Evolutionary conservation across 2,797 vertebrate genomes (phyloP).

Genomic region (Dicrostonyx torquatus): DNA sequence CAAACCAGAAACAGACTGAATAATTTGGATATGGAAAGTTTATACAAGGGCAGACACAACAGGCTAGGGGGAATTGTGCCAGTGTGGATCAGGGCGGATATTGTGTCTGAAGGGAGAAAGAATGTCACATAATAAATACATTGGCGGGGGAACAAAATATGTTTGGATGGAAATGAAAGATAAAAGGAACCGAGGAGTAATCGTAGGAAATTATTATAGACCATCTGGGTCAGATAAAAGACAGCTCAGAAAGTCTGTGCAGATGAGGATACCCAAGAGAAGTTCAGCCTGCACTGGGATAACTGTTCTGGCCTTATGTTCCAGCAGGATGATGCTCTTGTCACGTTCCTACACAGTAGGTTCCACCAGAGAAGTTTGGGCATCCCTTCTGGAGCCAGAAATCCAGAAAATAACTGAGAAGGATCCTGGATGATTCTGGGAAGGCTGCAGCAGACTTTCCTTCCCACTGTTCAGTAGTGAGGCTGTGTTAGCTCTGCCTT

Average conservation of each 20-base stretch:
- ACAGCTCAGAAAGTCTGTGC: constrained; percentile 70
- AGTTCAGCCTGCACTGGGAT: neutral
- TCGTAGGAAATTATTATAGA: constrained; percentile 80
- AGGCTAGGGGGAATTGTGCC: constrained; percentile 81
- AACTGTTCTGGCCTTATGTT: neutral
- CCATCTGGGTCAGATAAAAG: constrained; percentile 85
- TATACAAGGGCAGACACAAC: constrained; percentile 82
- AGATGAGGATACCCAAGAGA: constrained; percentile 70
- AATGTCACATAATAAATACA: constrained; percentile 83
- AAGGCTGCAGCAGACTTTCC: neutral
- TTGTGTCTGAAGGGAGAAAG: constrained; percentile 84
- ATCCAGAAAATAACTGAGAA: constrained; percentile 34
- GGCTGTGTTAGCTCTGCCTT: neutral
- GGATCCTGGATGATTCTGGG: neutral
- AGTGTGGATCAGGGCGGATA: constrained; percentile 83
- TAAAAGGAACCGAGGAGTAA: constrained; percentile 78
- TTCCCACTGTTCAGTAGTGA: neutral
- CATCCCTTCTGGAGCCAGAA: neutral
- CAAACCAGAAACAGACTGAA: constrained; percentile 78
- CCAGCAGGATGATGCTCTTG: neutral
- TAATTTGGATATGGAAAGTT: constrained; percentile 77
- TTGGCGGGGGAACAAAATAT: constrained; percentile 81
- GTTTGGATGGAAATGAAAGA: constrained; percentile 86
- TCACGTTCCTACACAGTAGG: neutral
- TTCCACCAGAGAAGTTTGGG: neutral